Evolutionary conservation across 2,113 vertebrate species (phyloP).

Genomic region (Deroptyus accipitrinus): DNA sequence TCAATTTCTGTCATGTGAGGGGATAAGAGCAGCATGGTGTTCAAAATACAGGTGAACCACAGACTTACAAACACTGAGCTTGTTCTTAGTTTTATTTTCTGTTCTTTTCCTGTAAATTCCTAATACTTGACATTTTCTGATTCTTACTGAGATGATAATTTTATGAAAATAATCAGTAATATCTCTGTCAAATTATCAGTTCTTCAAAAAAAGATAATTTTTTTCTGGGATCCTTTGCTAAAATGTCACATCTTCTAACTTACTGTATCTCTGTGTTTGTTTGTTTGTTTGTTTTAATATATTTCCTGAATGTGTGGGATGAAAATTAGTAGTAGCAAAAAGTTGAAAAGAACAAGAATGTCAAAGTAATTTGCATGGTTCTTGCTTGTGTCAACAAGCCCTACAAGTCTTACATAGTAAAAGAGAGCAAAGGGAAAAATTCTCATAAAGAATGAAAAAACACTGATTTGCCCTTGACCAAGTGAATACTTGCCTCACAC

Average conservation of each 20-base stretch:
- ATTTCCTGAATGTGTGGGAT: background rate
- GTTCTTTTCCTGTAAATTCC: background rate
- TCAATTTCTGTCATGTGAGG: background rate
- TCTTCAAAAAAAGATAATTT: background rate
- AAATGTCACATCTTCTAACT: background rate
- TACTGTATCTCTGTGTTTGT: background rate
- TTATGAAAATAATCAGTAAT: background rate
- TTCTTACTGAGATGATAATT: background rate
- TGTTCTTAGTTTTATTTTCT: background rate
- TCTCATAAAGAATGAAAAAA: background rate
- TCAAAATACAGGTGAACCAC: background rate
- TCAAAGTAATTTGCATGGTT: background rate
- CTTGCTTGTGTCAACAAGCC: background rate
- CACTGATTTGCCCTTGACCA: background rate
- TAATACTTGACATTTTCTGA: background rate
- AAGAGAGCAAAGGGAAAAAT: background rate
- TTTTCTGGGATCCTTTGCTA: background rate
- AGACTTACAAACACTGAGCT: background rate
- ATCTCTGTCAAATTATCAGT: background rate
- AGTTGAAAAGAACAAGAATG: background rate
- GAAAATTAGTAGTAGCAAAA: background rate
- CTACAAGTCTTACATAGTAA: background rate
- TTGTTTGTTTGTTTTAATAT: background rate
- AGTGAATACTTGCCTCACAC: background rate
- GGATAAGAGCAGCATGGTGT: fast-evolving